phyloP scores from a whole-genome alignment of 2,888 invertebrate genomes.

The Scaeva pyrastri region DNA sequence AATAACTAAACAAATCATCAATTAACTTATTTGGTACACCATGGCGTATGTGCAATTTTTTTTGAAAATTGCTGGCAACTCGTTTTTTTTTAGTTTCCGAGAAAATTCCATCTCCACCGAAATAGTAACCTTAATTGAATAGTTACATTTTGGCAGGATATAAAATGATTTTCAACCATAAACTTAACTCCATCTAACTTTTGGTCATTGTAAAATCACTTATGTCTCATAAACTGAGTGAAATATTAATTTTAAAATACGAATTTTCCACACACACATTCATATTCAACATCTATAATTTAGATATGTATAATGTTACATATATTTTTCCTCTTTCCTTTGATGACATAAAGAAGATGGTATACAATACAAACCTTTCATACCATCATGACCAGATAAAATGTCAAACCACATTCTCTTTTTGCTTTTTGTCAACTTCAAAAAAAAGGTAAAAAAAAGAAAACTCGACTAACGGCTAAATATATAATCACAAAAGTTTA shows the following conservation, averaged over 20 bases:
- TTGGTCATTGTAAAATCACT: not conserved
- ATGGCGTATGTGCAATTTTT: not conserved
- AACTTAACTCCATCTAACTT: not conserved
- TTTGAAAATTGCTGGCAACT: not conserved
- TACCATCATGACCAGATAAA: constrained; percentile 36
- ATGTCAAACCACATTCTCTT: constrained; percentile 32
- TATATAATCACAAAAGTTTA: constrained; percentile 21
- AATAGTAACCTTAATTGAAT: no score
- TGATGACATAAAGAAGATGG: not conserved
- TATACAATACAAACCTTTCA: constrained; percentile 1
- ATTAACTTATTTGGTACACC: not conserved
- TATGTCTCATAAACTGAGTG: not conserved
- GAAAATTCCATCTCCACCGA: no score
- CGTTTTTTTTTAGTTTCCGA: no score
- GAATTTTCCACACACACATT: not conserved
- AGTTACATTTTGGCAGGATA: no score
- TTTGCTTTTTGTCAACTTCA: constrained; percentile 6
- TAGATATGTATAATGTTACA: no score
- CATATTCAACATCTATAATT: not conserved
- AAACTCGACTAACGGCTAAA: not conserved
- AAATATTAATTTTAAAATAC: not conserved
- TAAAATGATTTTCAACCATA: not conserved
- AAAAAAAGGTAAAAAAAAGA: constrained; percentile 36
- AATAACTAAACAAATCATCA: no score
- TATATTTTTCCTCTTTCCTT: not conserved